phyloP scores from a whole-genome alignment of 2,113 vertebrate genomes.

The Notothenia coriiceps region DNA sequence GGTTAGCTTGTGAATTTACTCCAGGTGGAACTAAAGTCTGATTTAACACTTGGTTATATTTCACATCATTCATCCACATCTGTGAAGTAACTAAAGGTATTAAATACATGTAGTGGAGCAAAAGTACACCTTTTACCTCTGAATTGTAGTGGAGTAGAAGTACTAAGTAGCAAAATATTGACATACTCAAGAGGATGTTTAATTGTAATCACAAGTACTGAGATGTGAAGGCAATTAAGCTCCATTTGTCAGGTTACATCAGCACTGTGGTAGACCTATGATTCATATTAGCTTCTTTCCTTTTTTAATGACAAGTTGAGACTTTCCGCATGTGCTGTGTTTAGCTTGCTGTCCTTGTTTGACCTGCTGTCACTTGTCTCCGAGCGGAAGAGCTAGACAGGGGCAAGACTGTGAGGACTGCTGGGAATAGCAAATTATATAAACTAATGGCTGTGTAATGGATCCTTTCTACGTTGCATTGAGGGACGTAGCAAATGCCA shows the following conservation, averaged over 20 bases:
- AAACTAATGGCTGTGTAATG: conserved; percentile 65
- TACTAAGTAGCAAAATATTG: too few species aligned
- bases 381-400: conserved; percentile 38
- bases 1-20: too few species aligned
- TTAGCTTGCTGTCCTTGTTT: conserved; percentile 24
- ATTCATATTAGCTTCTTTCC: background rate
- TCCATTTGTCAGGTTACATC: conserved; percentile 21
- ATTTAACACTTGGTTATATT: too few species aligned
- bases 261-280: background rate
- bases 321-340: background rate
- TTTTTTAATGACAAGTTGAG: background rate
- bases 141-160: too few species aligned
- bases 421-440: conserved; percentile 64
- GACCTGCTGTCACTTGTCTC: conserved; percentile 23
- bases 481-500: conserved; percentile 26
- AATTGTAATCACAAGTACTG: conserved; percentile 6
- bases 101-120: too few species aligned
- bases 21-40: too few species aligned
- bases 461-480: conserved; percentile 20
- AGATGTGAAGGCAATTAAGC: conserved; percentile 21
- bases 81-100: too few species aligned
- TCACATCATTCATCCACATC: too few species aligned
- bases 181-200: conserved; percentile 27
- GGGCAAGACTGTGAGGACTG: conserved; percentile 39
- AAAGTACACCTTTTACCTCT: too few species aligned